These are phyloP conservation scores for Anas acuta DNA, from an alignment of 2,797 vertebrate species.

Conservation along the genomic window DNA sequence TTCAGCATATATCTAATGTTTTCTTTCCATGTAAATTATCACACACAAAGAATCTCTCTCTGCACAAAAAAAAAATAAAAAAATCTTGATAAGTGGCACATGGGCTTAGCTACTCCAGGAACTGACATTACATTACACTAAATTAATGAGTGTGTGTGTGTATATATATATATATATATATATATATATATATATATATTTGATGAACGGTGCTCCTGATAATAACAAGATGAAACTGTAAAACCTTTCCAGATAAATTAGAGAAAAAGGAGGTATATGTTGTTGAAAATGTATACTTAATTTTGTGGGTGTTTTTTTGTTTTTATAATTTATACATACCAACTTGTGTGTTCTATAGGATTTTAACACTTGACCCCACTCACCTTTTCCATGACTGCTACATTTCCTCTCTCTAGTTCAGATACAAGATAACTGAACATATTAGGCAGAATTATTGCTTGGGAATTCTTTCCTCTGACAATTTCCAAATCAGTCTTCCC, in stretches of 20 bases:
- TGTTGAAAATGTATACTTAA: neutral
- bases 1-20: constrained; percentile 54
- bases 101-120: neutral
- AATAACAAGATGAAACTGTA: neutral
- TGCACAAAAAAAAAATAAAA: neutral
- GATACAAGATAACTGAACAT: neutral
- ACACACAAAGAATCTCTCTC: neutral
- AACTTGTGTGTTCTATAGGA: neutral
- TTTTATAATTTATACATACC: neutral
- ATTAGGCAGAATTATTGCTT: neutral
- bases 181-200: neutral
- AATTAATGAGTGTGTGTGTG: neutral
- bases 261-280: neutral
- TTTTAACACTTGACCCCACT: neutral
- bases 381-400: neutral
- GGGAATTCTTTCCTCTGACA: neutral
- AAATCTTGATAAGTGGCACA: neutral
- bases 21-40: constrained; percentile 50
- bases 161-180: too few species aligned
- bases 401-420: neutral
- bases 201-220: neutral
- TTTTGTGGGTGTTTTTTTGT: neutral
- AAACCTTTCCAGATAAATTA: neutral
- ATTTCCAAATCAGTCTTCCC: neutral
- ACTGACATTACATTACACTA: neutral